Conservation (phyloP, 1,140 invertebrate genomes). For the Acromyrmex echinatior region DNA sequence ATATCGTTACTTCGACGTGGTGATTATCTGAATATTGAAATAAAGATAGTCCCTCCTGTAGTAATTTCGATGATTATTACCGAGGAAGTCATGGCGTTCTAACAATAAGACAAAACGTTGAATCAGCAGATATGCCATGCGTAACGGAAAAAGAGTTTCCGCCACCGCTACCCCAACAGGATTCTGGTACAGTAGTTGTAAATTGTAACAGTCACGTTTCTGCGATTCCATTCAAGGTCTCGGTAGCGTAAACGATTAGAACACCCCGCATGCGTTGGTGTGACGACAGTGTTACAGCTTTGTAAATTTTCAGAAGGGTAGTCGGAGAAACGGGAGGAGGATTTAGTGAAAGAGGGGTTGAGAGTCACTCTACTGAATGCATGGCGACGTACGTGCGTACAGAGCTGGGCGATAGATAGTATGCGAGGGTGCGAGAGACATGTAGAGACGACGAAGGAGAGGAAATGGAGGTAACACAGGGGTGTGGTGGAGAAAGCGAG, state of each 20-base stretch:
- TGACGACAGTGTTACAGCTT: constrained; percentile 13
- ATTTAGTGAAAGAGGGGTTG: background rate
- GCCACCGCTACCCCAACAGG: background rate
- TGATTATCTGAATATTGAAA: constrained; percentile 28
- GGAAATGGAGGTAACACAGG: background rate
- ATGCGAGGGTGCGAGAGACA: background rate
- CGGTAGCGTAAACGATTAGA: constrained; percentile 52
- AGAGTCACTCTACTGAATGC: constrained; percentile 16
- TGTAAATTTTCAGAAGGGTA: constrained; percentile 42
- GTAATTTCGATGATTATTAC: background rate
- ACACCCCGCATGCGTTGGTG: background rate
- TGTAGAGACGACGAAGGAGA: constrained; percentile 1
- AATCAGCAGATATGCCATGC: constrained; percentile 29
- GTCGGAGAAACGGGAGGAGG: background rate
- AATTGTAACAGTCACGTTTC: constrained; percentile 65
- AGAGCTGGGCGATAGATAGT: constrained; percentile 1
- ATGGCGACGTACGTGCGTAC: constrained; percentile 26
- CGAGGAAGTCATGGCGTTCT: background rate
- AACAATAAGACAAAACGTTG: constrained; percentile 10
- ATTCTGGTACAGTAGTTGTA: constrained; percentile 47
- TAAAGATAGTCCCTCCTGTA: background rate
- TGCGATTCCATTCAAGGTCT: constrained; percentile 51
- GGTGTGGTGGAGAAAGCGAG: constrained; percentile 26
- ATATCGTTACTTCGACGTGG: background rate
- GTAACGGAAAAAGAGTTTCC: constrained; percentile 46